phyloP scores from a whole-genome alignment of 1,140 invertebrate genomes.

The Bemisia tabaci region DNA sequence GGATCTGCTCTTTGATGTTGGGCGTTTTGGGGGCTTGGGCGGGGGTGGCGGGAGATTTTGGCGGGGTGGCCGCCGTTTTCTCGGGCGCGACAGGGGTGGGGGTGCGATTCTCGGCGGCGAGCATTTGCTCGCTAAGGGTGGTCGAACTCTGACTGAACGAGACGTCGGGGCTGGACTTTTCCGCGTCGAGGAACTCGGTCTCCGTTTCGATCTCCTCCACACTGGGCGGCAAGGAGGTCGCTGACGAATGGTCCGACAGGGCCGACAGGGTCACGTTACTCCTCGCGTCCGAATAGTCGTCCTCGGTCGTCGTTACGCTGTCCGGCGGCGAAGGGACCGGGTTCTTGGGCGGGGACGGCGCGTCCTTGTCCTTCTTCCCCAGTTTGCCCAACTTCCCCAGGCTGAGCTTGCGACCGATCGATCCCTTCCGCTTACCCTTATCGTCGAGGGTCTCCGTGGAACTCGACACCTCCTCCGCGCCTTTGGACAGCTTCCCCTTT shows the following conservation, averaged over 20 bases:
- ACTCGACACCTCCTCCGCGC: not conserved
- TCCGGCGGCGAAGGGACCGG: not conserved
- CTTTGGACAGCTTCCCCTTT: not conserved
- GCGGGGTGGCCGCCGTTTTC: not conserved
- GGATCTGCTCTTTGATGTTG: constrained; percentile 4
- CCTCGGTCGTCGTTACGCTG: not conserved
- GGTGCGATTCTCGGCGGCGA: not conserved
- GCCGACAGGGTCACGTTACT: not conserved
- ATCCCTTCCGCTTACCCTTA: not conserved
- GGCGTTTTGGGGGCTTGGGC: not conserved
- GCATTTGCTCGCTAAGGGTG: not conserved
- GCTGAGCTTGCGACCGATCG: not conserved
- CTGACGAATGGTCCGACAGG: not conserved
- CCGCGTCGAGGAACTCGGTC: not conserved
- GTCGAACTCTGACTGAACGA: not conserved
- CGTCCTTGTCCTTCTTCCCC: not conserved
- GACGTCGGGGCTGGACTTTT: not conserved
- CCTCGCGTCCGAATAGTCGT: not conserved
- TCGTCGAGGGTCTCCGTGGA: not conserved
- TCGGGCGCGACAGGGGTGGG: not conserved
- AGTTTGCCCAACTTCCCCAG: not conserved
- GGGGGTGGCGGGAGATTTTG: not conserved
- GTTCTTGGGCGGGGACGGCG: not conserved
- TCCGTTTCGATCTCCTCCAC: not conserved
- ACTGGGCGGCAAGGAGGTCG: not conserved